These are phyloP conservation scores for Germaria angustata DNA, from an alignment of 2,888 invertebrate species.

Conservation along the genomic window DNA sequence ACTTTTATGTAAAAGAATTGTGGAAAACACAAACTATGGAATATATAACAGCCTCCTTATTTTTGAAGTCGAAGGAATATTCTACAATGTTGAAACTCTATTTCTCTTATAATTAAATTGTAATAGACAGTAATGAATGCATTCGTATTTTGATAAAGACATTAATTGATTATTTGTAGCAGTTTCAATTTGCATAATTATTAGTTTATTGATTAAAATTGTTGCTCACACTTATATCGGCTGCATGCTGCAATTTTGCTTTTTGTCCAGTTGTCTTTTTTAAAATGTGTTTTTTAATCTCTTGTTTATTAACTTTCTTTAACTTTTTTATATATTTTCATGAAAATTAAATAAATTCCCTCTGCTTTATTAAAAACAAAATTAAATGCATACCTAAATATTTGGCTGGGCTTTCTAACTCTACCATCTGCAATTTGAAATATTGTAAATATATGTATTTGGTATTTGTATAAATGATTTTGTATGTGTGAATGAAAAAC, in stretches of 20 bases:
- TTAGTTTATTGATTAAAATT: neutral
- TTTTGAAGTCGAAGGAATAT: too few species aligned
- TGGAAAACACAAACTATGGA: too few species aligned
- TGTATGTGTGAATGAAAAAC: slow-evolving; percentile 20
- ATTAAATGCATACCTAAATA: slow-evolving; percentile 9
- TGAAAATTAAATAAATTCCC: slow-evolving; percentile 45
- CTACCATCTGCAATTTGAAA: slow-evolving; percentile 45
- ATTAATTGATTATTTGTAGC: slow-evolving; percentile 36
- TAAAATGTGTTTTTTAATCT: neutral
- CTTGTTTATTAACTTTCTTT: slow-evolving; percentile 41
- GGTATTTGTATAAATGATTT: slow-evolving; percentile 32
- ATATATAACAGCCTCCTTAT: too few species aligned
- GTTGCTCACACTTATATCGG: neutral
- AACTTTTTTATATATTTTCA: slow-evolving; percentile 58
- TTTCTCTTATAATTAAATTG: too few species aligned
- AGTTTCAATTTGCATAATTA: slow-evolving; percentile 15
- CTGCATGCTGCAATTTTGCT: slow-evolving; percentile 35
- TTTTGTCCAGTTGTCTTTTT: slow-evolving; percentile 1
- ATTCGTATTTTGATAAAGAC: slow-evolving; percentile 9
- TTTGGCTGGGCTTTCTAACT: slow-evolving; percentile 50
- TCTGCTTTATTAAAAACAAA: slow-evolving; percentile 41
- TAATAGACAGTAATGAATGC: too few species aligned
- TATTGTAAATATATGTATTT: slow-evolving; percentile 46
- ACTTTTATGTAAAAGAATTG: too few species aligned
- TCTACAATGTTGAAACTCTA: too few species aligned